Base-by-base conservation (phyloP, 2,113 vertebrate genomes). In the Malurus cyaneus region DNA sequence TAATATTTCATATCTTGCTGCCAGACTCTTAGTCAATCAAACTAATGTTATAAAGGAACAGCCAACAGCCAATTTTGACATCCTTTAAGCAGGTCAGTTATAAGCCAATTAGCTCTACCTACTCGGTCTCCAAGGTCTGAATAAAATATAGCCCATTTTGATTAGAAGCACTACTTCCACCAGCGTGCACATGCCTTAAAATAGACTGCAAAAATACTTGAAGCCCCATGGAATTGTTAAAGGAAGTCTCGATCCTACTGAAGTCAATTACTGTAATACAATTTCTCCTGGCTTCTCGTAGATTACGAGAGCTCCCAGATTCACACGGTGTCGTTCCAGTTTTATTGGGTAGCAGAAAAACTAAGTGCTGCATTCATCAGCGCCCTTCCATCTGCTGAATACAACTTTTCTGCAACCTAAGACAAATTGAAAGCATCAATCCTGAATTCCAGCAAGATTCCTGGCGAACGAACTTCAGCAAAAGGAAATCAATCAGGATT, bases 41-140 rank as follows among this genome's bases (percentile, higher is more conserved):
- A 69, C 62, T 96, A 92, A 96, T 89, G 46, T 95, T 92, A 93
- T 86, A 95, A 94, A 94, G 87, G 81, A 92, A 92, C 64, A 95
- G 89, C 92, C 95, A 95, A 93, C 79, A 94, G 96, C 89, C 92
- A 93, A 90, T 93, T 96, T 94, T 97, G 95, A 97, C 94, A 92
- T 92, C 86, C 52, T 92, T 96, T 94, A 92, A 95, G 85, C 76
- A 96, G 95, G 96, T 97, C 96, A 96, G 91, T 92, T 92, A 95
- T 94, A 95, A 96, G 89, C 93, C 95, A 97, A 96, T 97, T 96
- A 97, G 76, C 71, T 86, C 91, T 96, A 77, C 89, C 91, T 94
- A 79, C 82, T 92, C 82, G 69, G 91, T 96, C 93, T 95, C 96
- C 62, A 93, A 95, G 82, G 91, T 94, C 92, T 97, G 96, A 96